These are phyloP conservation scores for Pimephales promelas DNA, from an alignment of 2,113 vertebrate genomes.

Conservation along the genomic window DNA sequence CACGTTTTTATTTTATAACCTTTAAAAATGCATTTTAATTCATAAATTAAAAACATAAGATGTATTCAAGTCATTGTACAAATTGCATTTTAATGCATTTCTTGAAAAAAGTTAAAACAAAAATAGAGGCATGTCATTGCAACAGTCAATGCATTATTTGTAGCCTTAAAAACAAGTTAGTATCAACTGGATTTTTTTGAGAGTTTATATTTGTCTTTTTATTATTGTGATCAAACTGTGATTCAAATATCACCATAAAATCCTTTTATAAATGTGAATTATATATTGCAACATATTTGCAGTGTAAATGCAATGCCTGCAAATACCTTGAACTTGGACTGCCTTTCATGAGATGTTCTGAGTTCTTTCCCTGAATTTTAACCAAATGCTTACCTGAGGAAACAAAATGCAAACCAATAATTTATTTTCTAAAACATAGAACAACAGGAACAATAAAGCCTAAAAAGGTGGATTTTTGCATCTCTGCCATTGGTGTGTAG, in stretches of 20 bases:
- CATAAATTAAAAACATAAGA: not conserved
- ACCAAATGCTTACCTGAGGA: constrained; percentile 71
- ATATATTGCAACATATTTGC: not conserved
- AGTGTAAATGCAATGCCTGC: not conserved
- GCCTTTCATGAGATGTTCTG: constrained; percentile 74
- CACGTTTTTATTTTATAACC: not conserved
- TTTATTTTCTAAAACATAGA: not conserved
- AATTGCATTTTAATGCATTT: not conserved
- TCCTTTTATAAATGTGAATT: not conserved
- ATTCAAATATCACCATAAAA: not conserved
- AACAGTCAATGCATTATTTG: not conserved
- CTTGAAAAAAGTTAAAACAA: not conserved
- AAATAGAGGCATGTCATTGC: not conserved
- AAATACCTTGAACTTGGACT: constrained; percentile 78
- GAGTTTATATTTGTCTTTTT: not conserved
- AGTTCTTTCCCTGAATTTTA: constrained; percentile 76
- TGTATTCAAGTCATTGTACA: not conserved
- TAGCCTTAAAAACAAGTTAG: not conserved
- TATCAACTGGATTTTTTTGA: not conserved
- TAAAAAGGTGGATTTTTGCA: not conserved
- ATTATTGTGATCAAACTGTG: not conserved
- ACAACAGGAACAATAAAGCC: not conserved
- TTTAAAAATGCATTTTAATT: not conserved
- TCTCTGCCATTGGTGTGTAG: constrained; percentile 10
- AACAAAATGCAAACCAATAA: constrained; percentile 22